phyloP scores from a whole-genome alignment of 1,140 invertebrate genomes.

The Lutraria rhynchaena region DNA sequence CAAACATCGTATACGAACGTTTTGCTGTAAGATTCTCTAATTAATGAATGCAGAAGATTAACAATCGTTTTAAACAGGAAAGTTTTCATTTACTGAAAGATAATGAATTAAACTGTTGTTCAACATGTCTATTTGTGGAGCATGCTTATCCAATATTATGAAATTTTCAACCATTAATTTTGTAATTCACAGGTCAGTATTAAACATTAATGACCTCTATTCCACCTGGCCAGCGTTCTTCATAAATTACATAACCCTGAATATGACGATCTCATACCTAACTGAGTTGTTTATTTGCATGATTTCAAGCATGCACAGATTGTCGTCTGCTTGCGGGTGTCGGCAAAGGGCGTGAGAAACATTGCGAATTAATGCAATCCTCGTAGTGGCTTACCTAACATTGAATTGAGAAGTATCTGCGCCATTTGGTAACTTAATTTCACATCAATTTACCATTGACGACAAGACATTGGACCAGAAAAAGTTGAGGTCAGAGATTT shows the following conservation, averaged over 20 bases:
- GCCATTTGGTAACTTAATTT: constrained; percentile 7
- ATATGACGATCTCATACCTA: constrained; percentile 29
- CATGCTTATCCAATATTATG: no score
- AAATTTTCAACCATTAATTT: constrained; percentile 3
- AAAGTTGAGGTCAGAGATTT: background rate
- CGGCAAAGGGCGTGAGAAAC: constrained; percentile 40
- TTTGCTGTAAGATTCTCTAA: no score
- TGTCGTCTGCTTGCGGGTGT: background rate
- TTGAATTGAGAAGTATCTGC: constrained; percentile 12
- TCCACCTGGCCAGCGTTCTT: background rate
- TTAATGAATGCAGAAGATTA: no score
- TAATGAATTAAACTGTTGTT: no score
- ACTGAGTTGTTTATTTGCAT: constrained; percentile 42
- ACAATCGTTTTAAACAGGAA: no score
- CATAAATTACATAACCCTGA: constrained; percentile 31
- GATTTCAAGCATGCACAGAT: constrained; percentile 53
- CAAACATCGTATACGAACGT: no score
- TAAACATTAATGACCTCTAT: background rate
- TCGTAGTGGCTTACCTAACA: constrained; percentile 40
- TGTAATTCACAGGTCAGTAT: background rate
- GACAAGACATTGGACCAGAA: no score
- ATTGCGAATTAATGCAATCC: constrained; percentile 12
- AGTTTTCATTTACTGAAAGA: no score
- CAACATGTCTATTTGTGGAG: no score
- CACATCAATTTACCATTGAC: background rate